Conservation (phyloP, 64 coral and sea anemone genomes). For the Stichodactyla helianthus region DNA sequence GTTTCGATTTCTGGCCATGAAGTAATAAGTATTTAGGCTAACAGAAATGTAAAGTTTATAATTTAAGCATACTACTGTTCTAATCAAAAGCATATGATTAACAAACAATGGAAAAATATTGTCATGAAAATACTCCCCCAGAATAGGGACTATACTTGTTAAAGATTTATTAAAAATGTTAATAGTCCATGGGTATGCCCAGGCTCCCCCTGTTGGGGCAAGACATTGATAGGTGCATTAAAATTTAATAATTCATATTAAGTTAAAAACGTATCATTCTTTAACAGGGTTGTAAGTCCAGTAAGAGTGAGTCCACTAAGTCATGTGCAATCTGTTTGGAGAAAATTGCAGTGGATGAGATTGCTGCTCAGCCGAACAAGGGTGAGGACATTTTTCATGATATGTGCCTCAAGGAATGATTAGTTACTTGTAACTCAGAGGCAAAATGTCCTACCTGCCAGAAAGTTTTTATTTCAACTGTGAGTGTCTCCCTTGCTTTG, state of each 20-base stretch:
- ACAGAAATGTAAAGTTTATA: neutral
- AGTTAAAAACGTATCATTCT: constrained; percentile 8
- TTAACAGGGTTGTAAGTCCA: constrained; percentile 19
- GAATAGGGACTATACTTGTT: neutral
- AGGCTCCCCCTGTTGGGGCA: no score
- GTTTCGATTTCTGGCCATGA: no score
- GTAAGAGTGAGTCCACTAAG: constrained; percentile 7
- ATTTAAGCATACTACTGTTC: neutral
- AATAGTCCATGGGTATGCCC: no score
- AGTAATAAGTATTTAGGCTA: neutral
- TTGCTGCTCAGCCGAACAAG: constrained; percentile 2
- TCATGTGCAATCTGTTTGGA: constrained; percentile 21
- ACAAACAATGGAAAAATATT: neutral
- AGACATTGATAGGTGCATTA: neutral
- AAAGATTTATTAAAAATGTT: neutral
- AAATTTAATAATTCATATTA: neutral
- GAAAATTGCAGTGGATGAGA: neutral
- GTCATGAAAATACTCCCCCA: neutral
- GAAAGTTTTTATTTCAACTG: constrained; percentile 15
- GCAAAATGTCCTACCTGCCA: constrained; percentile 21
- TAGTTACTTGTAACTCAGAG: constrained; percentile 24
- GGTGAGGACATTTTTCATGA: constrained; percentile 14
- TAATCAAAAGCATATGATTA: neutral
- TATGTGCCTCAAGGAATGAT: constrained; percentile 18
- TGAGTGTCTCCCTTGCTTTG: constrained; percentile 11